phyloP scores from a whole-genome alignment of 2,888 invertebrate genomes.

The Lithophane socia region DNA sequence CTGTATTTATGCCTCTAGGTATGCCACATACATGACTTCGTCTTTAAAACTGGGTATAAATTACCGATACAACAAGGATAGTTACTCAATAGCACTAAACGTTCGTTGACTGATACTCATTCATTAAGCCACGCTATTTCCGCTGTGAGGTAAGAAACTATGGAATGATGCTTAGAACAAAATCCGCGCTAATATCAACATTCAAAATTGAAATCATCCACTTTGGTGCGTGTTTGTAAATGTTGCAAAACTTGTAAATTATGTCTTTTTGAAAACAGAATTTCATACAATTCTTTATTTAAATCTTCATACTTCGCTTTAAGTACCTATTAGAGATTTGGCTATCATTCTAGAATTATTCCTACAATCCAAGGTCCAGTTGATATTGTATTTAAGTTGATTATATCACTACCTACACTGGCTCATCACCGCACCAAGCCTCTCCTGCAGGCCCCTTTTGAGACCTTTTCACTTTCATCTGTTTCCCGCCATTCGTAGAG shows the following conservation, averaged over 20 bases:
- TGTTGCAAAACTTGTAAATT: background rate
- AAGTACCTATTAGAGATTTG: background rate
- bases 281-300: background rate
- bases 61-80: constrained; percentile 29
- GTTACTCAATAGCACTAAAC: constrained; percentile 40
- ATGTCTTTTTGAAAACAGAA: background rate
- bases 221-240: background rate
- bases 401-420: background rate
- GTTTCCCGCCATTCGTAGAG: background rate
- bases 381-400: background rate
- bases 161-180: background rate
- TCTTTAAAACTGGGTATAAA: constrained; percentile 25
- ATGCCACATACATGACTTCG: constrained; percentile 4
- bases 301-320: background rate
- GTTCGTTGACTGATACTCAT: constrained; percentile 21
- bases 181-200: constrained; percentile 11
- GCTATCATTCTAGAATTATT: background rate
- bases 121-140: constrained; percentile 32
- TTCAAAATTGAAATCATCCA: background rate
- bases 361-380: background rate
- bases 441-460: background rate
- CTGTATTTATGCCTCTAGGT: constrained; percentile 1
- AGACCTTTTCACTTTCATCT: background rate
- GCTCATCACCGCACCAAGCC: background rate
- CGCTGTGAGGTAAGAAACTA: constrained; percentile 20